phyloP scores from a whole-genome alignment of 2,888 invertebrate genomes.

The Cerceris rybyensis region DNA sequence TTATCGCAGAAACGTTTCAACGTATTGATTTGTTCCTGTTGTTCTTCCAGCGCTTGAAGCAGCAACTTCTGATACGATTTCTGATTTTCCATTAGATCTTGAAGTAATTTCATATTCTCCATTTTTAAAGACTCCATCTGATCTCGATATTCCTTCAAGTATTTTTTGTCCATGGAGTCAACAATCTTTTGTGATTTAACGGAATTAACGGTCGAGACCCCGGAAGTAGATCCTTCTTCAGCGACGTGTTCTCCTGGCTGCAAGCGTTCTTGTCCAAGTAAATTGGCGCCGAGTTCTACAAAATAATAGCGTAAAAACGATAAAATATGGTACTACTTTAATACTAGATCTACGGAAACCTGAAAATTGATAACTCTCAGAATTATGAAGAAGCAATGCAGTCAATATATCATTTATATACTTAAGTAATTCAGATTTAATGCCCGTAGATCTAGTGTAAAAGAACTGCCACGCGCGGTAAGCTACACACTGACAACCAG shows the following conservation, averaged over 20 bases:
- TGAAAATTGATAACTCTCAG: no score
- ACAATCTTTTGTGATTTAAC: constrained; percentile 84
- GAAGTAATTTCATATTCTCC: constrained; percentile 85
- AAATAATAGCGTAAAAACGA: neutral
- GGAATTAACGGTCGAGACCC: constrained; percentile 85
- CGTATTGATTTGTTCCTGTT: constrained; percentile 85
- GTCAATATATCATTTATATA: no score
- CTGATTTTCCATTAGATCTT: constrained; percentile 90
- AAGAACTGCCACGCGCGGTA: constrained; percentile 20
- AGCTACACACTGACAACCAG: constrained; percentile 54
- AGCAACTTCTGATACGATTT: constrained; percentile 88
- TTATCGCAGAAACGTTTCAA: constrained; percentile 82
- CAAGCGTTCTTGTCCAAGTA: constrained; percentile 88
- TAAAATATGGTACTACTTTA: no score
- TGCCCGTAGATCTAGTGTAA: neutral
- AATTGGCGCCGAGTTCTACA: constrained; percentile 92
- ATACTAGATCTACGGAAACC: no score
- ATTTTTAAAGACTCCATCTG: constrained; percentile 81
- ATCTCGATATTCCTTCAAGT: constrained; percentile 82
- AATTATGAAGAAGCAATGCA: no score
- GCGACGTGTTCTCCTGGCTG: constrained; percentile 80
- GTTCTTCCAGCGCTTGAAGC: constrained; percentile 87
- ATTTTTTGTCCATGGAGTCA: constrained; percentile 80
- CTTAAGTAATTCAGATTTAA: no score
- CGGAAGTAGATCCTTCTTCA: constrained; percentile 85